These are phyloP conservation scores for Pseudochaenichthys georgianus DNA, from an alignment of 2,797 vertebrate species.

Conservation along the genomic window DNA sequence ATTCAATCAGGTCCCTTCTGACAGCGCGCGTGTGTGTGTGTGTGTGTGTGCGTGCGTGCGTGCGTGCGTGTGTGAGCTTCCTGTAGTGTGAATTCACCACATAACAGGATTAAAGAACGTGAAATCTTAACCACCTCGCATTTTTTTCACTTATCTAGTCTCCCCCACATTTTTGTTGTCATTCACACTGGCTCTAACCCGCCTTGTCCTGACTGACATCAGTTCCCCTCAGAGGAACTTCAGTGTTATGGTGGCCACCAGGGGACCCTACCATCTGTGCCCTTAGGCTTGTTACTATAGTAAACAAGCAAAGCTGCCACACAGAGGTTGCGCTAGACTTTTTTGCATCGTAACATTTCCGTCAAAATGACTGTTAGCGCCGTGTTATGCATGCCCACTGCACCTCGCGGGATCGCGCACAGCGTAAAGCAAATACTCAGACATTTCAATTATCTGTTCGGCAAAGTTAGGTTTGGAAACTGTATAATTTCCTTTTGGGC, in stretches of 20 bases:
- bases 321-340: not conserved
- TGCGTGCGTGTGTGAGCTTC: conserved; percentile 29
- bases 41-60: not conserved
- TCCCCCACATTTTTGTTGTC: conserved; percentile 17
- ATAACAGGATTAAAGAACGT: conserved; percentile 47
- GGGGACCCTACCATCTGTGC: conserved; percentile 3
- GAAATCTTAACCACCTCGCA: conserved; percentile 21
- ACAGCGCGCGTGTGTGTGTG: conserved; percentile 43
- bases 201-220: conserved; percentile 9
- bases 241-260: not conserved
- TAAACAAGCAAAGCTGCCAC: conserved; percentile 17
- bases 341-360: too few species aligned
- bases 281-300: not conserved
- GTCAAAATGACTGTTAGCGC: too few species aligned
- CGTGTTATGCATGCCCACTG: too few species aligned
- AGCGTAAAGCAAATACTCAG: too few species aligned
- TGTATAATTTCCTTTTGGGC: too few species aligned
- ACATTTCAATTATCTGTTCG: too few species aligned
- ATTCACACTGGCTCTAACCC: conserved; percentile 12
- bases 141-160: conserved; percentile 8
- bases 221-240: conserved; percentile 1
- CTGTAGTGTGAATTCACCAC: conserved; percentile 36
- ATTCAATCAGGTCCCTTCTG: conserved; percentile 71
- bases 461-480: too few species aligned
- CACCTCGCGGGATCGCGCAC: too few species aligned